Percentiles rank a stretch among this genome's conserved stretches.
Conservation (phyloP, 2,888 invertebrate genomes). For the Cinara cedri region DNA sequence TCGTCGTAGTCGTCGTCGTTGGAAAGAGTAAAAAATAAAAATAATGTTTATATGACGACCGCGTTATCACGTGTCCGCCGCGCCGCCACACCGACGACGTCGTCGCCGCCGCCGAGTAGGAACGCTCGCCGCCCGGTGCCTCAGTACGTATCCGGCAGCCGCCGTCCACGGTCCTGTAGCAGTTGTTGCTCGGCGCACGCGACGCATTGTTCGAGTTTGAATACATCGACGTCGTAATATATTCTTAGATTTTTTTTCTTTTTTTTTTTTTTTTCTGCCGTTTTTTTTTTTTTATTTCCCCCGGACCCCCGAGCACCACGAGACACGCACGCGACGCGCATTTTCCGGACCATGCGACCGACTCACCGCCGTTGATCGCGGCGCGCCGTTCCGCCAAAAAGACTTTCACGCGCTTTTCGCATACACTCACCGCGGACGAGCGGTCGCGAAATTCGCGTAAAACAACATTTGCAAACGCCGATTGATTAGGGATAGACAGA, state of each 20-base stretch:
- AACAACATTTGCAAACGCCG: too few relatives aligned
- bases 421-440: too few relatives aligned
- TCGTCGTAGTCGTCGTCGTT: background rate
- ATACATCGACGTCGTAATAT: background rate
- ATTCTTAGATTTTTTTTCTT: too few relatives aligned
- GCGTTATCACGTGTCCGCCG: constrained; percentile 44
- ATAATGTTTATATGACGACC: constrained; percentile 35
- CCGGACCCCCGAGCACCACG: background rate
- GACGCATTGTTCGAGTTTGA: background rate
- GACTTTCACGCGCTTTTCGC: background rate
- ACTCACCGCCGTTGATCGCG: constrained; percentile 20
- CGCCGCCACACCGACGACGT: constrained; percentile 3
- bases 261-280: too few relatives aligned
- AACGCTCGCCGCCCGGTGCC: background rate
- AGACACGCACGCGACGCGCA: background rate
- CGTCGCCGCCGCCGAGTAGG: background rate
- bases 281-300: too few relatives aligned
- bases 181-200: background rate
- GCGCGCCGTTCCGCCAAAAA: background rate
- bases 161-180: background rate
- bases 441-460: background rate
- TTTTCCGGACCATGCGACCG: constrained; percentile 1
- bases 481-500: too few relatives aligned
- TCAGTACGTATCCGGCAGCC: constrained; percentile 19
- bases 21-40: constrained; percentile 1